These are phyloP conservation scores for Rhynchotus rufescens DNA, from an alignment of 2,797 vertebrate genomes.

Conservation along the genomic window DNA sequence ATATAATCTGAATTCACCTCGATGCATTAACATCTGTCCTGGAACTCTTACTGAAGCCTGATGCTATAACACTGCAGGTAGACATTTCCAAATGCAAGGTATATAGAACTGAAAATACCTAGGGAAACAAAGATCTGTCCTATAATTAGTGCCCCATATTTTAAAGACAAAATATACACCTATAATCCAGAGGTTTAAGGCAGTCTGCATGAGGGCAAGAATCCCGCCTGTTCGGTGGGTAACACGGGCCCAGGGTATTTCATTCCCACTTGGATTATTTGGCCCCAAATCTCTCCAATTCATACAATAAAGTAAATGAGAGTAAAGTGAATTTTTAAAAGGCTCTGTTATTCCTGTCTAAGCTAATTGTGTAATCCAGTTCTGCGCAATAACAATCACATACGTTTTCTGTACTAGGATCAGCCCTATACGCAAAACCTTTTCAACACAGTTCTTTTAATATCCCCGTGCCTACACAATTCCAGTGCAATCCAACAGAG, in stretches of 20 bases:
- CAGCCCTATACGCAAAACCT: constrained; percentile 69
- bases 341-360: constrained; percentile 45
- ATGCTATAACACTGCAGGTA: background rate
- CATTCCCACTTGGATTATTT: background rate
- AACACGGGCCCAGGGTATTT: background rate
- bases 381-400: constrained; percentile 65
- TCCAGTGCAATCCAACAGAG: constrained; percentile 73
- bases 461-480: constrained; percentile 74
- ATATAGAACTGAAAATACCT: background rate
- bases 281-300: constrained; percentile 14
- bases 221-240: background rate
- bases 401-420: constrained; percentile 71
- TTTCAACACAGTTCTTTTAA: constrained; percentile 72
- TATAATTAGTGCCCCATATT: background rate
- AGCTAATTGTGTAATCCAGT: constrained; percentile 55
- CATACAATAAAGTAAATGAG: constrained; percentile 31
- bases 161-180: background rate
- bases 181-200: background rate
- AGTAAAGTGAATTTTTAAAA: constrained; percentile 1
- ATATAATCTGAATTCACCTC: background rate
- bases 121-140: background rate
- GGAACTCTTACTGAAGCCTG: background rate
- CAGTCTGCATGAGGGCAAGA: background rate
- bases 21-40: background rate
- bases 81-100: background rate